Conservation (phyloP, 2,113 vertebrate genomes). For the Rhinichthys klamathensis region DNA sequence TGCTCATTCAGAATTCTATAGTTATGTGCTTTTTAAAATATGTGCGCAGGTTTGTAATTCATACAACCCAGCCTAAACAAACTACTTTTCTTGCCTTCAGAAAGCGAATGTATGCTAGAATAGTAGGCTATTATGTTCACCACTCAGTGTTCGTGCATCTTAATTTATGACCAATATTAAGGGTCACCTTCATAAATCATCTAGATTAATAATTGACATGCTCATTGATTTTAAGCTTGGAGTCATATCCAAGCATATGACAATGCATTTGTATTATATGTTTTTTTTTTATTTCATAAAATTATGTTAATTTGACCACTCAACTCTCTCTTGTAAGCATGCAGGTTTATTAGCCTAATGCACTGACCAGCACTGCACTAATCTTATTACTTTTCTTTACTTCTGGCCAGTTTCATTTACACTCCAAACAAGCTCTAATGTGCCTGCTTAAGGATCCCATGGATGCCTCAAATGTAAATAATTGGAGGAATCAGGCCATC, state of each 20-base stretch:
- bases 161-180: neutral
- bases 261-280: neutral
- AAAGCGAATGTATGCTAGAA: no score
- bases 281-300: neutral
- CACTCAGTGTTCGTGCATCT: neutral
- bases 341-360: neutral
- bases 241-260: neutral
- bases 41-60: no score
- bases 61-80: no score
- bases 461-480: slow-evolving; percentile 42
- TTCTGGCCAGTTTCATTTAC: slow-evolving; percentile 29
- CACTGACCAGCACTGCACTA: neutral
- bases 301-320: slow-evolving; percentile 6
- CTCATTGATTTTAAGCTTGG: slow-evolving; percentile 15
- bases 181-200: slow-evolving; percentile 25
- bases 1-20: no score
- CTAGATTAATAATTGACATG: neutral
- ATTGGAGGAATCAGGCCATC: slow-evolving; percentile 51
- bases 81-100: no score
- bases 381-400: slow-evolving; percentile 16
- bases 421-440: slow-evolving; percentile 39
- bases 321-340: neutral
- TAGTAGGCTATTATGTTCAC: neutral
- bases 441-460: slow-evolving; percentile 17
- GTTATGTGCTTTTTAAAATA: no score